Evolutionary conservation across 2,888 invertebrate species (phyloP).

Genomic region (Synanthedon myopaeformis): DNA sequence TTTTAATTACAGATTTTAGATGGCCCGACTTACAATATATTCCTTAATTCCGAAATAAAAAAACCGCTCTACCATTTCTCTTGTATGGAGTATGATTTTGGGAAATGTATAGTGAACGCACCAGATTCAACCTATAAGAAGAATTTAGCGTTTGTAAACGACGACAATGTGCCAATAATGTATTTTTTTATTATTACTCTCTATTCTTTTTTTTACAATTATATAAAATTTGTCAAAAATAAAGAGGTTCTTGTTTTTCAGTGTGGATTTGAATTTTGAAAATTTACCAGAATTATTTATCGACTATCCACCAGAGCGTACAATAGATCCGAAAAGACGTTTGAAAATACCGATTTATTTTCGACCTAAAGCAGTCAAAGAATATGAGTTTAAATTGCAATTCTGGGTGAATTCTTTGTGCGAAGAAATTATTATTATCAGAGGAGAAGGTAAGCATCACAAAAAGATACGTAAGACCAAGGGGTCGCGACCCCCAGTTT

Average conservation of each 20-base stretch:
- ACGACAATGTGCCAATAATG: slow-evolving; percentile 41
- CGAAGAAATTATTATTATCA: slow-evolving; percentile 58
- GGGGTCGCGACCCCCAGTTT: too few species aligned
- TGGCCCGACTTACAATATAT: slow-evolving; percentile 73
- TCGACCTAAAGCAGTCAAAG: slow-evolving; percentile 60
- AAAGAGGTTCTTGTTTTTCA: slow-evolving; percentile 22
- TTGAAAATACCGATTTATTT: slow-evolving; percentile 65
- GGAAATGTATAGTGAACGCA: slow-evolving; percentile 72
- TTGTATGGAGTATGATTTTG: slow-evolving; percentile 74
- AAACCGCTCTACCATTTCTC: slow-evolving; percentile 73
- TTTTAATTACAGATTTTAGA: slow-evolving; percentile 67
- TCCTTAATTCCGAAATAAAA: slow-evolving; percentile 69
- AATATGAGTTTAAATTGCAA: slow-evolving; percentile 60
- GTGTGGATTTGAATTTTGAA: slow-evolving; percentile 62
- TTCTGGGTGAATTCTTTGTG: slow-evolving; percentile 68
- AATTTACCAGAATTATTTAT: slow-evolving; percentile 63
- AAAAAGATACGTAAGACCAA: neutral
- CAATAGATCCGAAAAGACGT: slow-evolving; percentile 47
- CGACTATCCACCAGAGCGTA: slow-evolving; percentile 40
- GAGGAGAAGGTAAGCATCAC: slow-evolving; percentile 61
- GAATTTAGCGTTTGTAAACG: slow-evolving; percentile 40
- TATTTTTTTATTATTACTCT: slow-evolving; percentile 14
- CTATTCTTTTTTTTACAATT: neutral
- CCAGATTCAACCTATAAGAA: slow-evolving; percentile 56
- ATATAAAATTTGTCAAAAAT: neutral